Base-by-base conservation (phyloP, 1,140 invertebrate genomes). In the Tetragonula clypearis region DNA sequence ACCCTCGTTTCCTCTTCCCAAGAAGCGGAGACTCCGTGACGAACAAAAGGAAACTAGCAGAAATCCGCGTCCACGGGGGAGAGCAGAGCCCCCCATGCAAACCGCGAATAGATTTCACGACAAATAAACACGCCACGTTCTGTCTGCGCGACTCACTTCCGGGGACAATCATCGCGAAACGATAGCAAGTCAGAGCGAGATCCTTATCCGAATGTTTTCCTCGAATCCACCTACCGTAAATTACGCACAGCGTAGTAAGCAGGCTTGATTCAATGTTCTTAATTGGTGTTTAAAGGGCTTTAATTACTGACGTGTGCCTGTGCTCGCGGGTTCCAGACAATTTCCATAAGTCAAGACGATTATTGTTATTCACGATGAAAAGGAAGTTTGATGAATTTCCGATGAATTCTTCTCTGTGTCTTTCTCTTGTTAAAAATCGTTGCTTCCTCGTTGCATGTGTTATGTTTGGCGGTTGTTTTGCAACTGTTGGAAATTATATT, bases 41-140 rank as follows among this genome's bases (percentile, higher is more conserved):
- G 35, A 53, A 80, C 66, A 72, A 72, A 80, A 60, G 68, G 55
- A 26, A 55, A 19, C 14, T 14, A 56, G 8, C 35, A n/a, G 14
- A 49, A 71, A 69, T 35, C 35, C 49, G 41, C n/a, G 41, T 23
- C 19, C 65, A 55, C 30, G 15, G 0, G 53, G 41, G 71, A 41
- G 71, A 41, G 21, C 41, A n/a, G 4, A 41, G 35, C 5, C 26
- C 5, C 19, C 17, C 23, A 0, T 62, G 79, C 55, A 49, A 23
- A 71, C 79, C 79, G 55, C 69, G 79, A 73, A 81, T 73, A 71
- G 69, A 81, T 80, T 80, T 72, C 66, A 72, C n/a, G 58, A 66
- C 58, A 68, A 82, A 76, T 41, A 76, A 82, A 75, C 71, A 55
- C 26, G 17, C 55, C 55, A 26, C 23, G 30, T 49, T 65, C 35